Percentiles rank a stretch among this genome's conserved stretches.
Evolutionary conservation across 2,888 invertebrate genomes (phyloP).

Genomic region (Melieria crassipennis): DNA sequence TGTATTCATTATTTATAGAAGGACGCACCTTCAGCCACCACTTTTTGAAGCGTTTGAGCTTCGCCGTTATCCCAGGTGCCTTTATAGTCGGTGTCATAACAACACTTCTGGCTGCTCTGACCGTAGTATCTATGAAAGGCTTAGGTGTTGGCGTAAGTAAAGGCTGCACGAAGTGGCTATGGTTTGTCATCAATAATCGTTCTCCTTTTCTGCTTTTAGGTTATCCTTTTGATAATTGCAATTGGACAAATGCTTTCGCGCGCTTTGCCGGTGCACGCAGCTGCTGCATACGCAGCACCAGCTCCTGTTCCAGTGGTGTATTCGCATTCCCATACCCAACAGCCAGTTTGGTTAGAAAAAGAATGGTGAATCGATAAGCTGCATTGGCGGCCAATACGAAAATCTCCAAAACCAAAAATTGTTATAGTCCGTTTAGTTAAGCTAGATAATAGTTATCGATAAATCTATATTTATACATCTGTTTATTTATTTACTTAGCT

Average conservation of each 20-base stretch:
- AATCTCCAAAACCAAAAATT: background rate
- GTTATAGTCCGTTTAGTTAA: background rate
- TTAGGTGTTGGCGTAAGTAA: slow-evolving; percentile 74
- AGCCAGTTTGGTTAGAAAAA: slow-evolving; percentile 65
- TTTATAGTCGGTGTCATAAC: slow-evolving; percentile 81
- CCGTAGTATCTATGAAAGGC: slow-evolving; percentile 79
- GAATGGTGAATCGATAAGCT: slow-evolving; percentile 57
- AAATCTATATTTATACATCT: no score
- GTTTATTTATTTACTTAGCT: no score
- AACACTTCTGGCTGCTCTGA: slow-evolving; percentile 75
- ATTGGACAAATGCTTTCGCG: slow-evolving; percentile 69
- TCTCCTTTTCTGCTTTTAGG: slow-evolving; percentile 40
- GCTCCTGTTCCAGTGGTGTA: slow-evolving; percentile 67
- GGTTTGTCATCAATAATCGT: background rate
- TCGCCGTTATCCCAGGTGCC: slow-evolving; percentile 78
- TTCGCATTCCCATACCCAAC: slow-evolving; percentile 63
- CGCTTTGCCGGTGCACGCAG: slow-evolving; percentile 62
- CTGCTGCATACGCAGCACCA: slow-evolving; percentile 66
- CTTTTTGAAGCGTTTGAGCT: slow-evolving; percentile 75
- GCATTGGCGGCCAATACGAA: background rate
- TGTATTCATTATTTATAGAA: slow-evolving; percentile 57
- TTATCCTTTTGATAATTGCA: slow-evolving; percentile 70
- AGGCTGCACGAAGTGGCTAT: background rate
- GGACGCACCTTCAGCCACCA: slow-evolving; percentile 79
- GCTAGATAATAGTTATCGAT: background rate